These are phyloP conservation scores for Pangasius sanitwongsei DNA, from an alignment of 2,797 vertebrate genomes.

Conservation along the genomic window DNA sequence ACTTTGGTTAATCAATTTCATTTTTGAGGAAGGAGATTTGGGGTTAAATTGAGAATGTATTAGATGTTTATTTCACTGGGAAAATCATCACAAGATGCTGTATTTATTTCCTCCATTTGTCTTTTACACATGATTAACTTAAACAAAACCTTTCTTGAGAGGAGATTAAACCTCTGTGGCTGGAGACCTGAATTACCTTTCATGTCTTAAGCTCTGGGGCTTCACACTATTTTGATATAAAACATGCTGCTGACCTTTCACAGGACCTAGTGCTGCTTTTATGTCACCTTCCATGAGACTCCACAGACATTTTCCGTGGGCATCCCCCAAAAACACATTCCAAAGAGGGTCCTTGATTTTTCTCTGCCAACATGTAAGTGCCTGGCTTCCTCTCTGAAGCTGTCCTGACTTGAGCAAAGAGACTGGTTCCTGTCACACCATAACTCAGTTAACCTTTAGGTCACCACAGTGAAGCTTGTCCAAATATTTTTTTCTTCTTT, in stretches of 20 bases:
- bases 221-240: slow-evolving; percentile 23
- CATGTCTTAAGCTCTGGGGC: not conserved
- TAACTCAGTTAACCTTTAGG: slow-evolving; percentile 35
- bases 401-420: slow-evolving; percentile 5
- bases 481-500: slow-evolving; percentile 42
- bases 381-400: slow-evolving; percentile 31
- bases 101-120: not conserved
- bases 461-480: slow-evolving; percentile 12
- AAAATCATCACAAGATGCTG: not conserved
- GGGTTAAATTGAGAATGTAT: not conserved
- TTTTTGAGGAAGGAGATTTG: not conserved
- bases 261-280: slow-evolving; percentile 39
- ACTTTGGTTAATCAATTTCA: not conserved
- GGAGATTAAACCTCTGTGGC: not conserved
- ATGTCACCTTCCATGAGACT: slow-evolving; percentile 51
- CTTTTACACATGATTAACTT: not conserved
- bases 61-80: not conserved
- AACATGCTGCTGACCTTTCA: slow-evolving; percentile 34
- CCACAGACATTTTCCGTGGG: slow-evolving; percentile 57
- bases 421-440: slow-evolving; percentile 34
- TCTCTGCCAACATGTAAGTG: slow-evolving; percentile 37
- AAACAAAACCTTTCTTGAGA: not conserved
- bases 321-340: slow-evolving; percentile 47
- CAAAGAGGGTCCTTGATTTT: slow-evolving; percentile 31
- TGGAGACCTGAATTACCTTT: slow-evolving; percentile 1